A percentile compares a stretch with the other conserved stretches of the same genome.
Evolutionary conservation across 2,113 vertebrate species (phyloP).

Genomic region (Syngnathus typhle): DNA sequence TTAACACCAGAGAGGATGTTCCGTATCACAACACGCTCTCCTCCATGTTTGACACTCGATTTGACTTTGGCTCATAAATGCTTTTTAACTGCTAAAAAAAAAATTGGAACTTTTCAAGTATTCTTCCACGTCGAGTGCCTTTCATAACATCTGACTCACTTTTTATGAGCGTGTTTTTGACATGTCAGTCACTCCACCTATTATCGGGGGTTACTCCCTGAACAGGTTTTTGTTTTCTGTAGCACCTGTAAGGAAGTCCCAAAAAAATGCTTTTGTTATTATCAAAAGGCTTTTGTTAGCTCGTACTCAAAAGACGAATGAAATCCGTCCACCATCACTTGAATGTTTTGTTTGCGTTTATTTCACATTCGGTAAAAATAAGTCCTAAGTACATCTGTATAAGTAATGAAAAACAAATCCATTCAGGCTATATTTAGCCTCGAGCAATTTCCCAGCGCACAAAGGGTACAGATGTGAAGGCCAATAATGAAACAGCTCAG

Average conservation of each 20-base stretch:
- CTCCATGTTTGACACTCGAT: not conserved
- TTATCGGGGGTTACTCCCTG: not conserved
- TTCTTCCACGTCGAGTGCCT: not conserved
- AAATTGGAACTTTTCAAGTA: not conserved
- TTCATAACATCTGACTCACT: not conserved
- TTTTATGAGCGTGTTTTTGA: not conserved
- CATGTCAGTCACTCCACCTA: not conserved
- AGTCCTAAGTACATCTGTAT: not conserved
- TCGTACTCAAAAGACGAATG: not conserved
- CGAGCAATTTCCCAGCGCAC: not conserved
- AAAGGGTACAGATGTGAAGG: conserved; percentile 14
- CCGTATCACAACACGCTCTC: not conserved
- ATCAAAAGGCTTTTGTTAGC: not conserved
- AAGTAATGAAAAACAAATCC: not conserved
- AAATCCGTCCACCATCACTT: not conserved
- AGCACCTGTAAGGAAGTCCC: not conserved
- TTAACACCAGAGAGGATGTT: not conserved
- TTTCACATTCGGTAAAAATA: too few relatives aligned
- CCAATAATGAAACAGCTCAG: conserved; percentile 21
- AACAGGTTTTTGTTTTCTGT: not conserved
- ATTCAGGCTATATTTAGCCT: not conserved
- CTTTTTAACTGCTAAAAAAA: too few relatives aligned
- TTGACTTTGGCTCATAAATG: not conserved
- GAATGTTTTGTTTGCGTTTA: not conserved
- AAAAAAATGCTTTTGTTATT: not conserved